phyloP scores from a whole-genome alignment of 2,888 invertebrate species.

The Lithophane ornitopus region DNA sequence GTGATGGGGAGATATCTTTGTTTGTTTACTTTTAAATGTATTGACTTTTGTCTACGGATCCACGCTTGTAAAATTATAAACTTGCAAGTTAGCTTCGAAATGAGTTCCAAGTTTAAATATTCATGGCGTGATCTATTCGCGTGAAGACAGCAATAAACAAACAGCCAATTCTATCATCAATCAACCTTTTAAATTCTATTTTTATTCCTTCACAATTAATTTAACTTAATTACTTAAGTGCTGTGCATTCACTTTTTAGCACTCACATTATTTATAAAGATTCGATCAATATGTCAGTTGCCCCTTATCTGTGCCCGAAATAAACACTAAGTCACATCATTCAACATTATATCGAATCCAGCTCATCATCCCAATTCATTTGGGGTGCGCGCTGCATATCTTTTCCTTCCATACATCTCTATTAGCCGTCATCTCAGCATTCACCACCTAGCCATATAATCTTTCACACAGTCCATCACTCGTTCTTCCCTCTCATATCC shows the following conservation, averaged over 20 bases:
- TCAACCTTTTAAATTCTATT: background rate
- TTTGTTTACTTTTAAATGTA: slow-evolving; percentile 16
- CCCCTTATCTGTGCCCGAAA: background rate
- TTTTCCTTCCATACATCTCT: background rate
- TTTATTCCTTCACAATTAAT: background rate
- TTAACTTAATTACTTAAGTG: background rate
- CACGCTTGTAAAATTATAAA: background rate
- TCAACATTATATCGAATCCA: background rate
- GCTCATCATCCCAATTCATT: background rate
- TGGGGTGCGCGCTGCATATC: too few species aligned
- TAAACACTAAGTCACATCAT: background rate
- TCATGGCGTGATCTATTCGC: background rate
- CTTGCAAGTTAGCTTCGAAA: background rate
- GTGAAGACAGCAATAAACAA: background rate
- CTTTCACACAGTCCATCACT: too few species aligned
- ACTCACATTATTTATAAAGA: background rate
- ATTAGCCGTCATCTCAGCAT: background rate
- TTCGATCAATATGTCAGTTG: background rate
- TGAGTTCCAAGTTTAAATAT: background rate
- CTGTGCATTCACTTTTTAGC: background rate
- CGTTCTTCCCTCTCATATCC: background rate
- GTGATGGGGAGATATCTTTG: slow-evolving; percentile 12
- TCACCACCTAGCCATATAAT: background rate
- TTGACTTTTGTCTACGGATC: background rate
- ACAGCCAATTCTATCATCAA: background rate